Percentiles rank a stretch among this genome's conserved stretches.
phyloP scores from a whole-genome alignment of 2,888 invertebrate genomes.

The Phania funesta region DNA sequence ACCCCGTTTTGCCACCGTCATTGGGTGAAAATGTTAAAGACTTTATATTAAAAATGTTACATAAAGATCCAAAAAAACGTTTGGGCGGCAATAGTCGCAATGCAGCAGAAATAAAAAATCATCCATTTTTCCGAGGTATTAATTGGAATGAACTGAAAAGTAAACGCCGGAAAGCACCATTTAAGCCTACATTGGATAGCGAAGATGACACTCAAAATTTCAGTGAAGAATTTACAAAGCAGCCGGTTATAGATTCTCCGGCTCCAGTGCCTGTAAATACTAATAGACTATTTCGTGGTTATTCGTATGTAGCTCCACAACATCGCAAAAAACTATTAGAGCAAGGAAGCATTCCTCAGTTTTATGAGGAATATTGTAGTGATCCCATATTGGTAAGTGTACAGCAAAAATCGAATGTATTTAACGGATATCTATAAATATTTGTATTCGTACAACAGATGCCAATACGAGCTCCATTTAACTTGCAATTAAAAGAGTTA shows the following conservation, averaged over 20 bases:
- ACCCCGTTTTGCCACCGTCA: slow-evolving; percentile 93
- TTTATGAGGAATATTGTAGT: slow-evolving; percentile 74
- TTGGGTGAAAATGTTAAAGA: slow-evolving; percentile 86
- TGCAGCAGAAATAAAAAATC: slow-evolving; percentile 93
- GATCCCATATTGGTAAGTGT: slow-evolving; percentile 71
- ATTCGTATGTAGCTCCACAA: slow-evolving; percentile 95
- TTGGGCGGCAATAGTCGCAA: slow-evolving; percentile 91
- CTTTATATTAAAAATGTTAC: slow-evolving; percentile 90
- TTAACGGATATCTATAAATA: no score
- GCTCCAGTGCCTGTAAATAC: slow-evolving; percentile 91
- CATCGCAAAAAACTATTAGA: slow-evolving; percentile 70
- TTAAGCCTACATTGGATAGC: slow-evolving; percentile 91
- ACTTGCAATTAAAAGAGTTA: slow-evolving; percentile 71
- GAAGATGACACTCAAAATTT: slow-evolving; percentile 98
- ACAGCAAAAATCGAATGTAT: no score
- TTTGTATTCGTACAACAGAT: slow-evolving; percentile 68
- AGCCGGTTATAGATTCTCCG: slow-evolving; percentile 95
- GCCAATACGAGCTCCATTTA: slow-evolving; percentile 72
- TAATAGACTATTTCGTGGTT: slow-evolving; percentile 93
- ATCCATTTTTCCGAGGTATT: slow-evolving; percentile 90
- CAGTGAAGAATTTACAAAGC: slow-evolving; percentile 96
- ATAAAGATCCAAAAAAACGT: slow-evolving; percentile 93
- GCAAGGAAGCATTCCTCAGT: slow-evolving; percentile 52
- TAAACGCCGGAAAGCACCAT: slow-evolving; percentile 91
- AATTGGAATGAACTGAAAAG: slow-evolving; percentile 91